A percentile compares a stretch with the other conserved stretches of the same genome.
Evolutionary conservation across 2,113 vertebrate species (phyloP).

Genomic region (Sander vitreus): DNA sequence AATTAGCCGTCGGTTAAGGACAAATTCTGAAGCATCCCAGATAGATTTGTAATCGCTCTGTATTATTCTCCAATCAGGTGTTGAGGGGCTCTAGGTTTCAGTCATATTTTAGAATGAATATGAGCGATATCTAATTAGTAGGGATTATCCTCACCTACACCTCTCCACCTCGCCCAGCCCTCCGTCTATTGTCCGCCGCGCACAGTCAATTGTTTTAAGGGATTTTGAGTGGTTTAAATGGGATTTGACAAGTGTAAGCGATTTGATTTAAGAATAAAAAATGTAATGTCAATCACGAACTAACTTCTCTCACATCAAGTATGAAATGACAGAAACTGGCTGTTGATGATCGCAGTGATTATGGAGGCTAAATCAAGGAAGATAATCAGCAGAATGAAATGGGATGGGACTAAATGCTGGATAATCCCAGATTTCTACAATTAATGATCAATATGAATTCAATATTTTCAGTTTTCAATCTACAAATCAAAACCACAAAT

Average conservation of each 20-base stretch:
- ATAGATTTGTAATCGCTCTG: constrained; percentile 56
- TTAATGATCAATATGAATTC: neutral
- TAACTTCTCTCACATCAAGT: constrained; percentile 38
- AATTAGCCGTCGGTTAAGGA: neutral
- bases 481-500: neutral
- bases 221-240: constrained; percentile 77
- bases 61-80: constrained; percentile 68
- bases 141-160: constrained; percentile 83
- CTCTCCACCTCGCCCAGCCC: constrained; percentile 36
- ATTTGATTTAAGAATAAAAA: constrained; percentile 53
- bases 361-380: constrained; percentile 10
- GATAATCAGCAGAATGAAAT: constrained; percentile 11
- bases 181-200: constrained; percentile 57
- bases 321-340: constrained; percentile 63
- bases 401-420: neutral
- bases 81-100: constrained; percentile 76
- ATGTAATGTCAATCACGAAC: constrained; percentile 53
- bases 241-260: constrained; percentile 61
- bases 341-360: constrained; percentile 30
- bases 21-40: constrained; percentile 21
- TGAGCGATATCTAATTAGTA: constrained; percentile 80
- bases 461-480: neutral
- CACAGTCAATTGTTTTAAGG: constrained; percentile 68
- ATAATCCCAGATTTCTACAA: constrained; percentile 14
- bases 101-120: constrained; percentile 67